phyloP scores from a whole-genome alignment of 2,888 invertebrate genomes.

The Apeira syringaria region DNA sequence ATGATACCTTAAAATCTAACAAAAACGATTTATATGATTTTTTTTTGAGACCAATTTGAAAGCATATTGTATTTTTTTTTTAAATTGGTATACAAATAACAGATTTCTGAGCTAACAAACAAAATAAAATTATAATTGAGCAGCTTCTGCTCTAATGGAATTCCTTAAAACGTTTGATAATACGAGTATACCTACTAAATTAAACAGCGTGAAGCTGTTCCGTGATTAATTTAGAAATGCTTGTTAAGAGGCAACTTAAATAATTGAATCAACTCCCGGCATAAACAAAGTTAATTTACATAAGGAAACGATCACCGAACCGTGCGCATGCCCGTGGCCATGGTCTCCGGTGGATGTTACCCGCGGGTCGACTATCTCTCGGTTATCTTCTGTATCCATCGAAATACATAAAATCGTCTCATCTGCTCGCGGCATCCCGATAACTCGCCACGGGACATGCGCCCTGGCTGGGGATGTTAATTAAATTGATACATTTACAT shows the following conservation, averaged over 20 bases:
- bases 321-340: slow-evolving; percentile 1
- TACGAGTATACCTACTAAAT: too few relatives aligned
- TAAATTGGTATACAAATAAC: too few relatives aligned
- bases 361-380: background rate
- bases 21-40: too few relatives aligned
- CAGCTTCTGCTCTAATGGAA: too few relatives aligned
- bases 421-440: slow-evolving; percentile 40
- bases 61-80: too few relatives aligned
- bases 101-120: too few relatives aligned
- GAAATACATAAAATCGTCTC: slow-evolving; percentile 47
- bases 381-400: slow-evolving; percentile 42
- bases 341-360: slow-evolving; percentile 6
- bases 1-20: too few relatives aligned
- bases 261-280: slow-evolving; percentile 22
- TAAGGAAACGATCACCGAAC: slow-evolving; percentile 27
- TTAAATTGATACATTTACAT: slow-evolving; percentile 59
- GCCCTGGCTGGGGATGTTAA: slow-evolving; percentile 52
- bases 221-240: too few relatives aligned
- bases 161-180: too few relatives aligned
- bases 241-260: slow-evolving; percentile 7
- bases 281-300: slow-evolving; percentile 28
- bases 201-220: background rate
- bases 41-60: too few relatives aligned
- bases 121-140: too few relatives aligned
- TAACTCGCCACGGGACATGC: slow-evolving; percentile 33